Conservation (phyloP, 2,797 vertebrate species). For the Fratercula arctica region DNA sequence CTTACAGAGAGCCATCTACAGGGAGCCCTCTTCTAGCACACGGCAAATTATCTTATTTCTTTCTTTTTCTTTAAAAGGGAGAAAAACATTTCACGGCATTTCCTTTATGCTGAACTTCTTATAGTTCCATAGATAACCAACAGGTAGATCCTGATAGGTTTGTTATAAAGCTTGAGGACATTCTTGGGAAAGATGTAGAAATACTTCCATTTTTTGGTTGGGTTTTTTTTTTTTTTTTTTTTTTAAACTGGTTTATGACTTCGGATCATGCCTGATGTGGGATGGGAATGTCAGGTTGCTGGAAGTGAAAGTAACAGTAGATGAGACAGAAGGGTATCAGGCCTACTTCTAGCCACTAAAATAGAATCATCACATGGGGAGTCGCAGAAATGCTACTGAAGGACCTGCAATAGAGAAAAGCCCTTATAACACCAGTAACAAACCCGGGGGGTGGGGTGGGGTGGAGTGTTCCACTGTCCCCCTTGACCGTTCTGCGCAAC, state of each 20-base stretch:
- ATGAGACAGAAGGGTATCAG: conserved; percentile 21
- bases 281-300: conserved; percentile 16
- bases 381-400: conserved; percentile 35
- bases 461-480: not conserved
- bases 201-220: not conserved
- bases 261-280: conserved; percentile 31
- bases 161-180: not conserved
- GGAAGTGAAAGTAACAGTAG: conserved; percentile 18
- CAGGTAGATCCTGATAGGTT: not conserved
- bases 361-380: conserved; percentile 30
- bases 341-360: conserved; percentile 38
- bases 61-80: not conserved
- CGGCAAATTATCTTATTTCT: not conserved
- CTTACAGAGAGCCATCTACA: not conserved
- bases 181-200: not conserved
- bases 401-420: conserved; percentile 58
- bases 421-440: conserved; percentile 38
- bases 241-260: not conserved
- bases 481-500: conserved; percentile 30
- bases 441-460: not conserved
- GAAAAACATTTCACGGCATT: not conserved
- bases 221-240: not conserved
- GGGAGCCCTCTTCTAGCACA: not conserved
- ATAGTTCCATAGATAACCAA: not conserved
- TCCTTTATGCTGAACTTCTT: not conserved